Evolutionary conservation across 2,888 invertebrate species (phyloP), one percentile per base, ranked within the genome.

Genomic region (Napeogenes sylphis): DNA sequence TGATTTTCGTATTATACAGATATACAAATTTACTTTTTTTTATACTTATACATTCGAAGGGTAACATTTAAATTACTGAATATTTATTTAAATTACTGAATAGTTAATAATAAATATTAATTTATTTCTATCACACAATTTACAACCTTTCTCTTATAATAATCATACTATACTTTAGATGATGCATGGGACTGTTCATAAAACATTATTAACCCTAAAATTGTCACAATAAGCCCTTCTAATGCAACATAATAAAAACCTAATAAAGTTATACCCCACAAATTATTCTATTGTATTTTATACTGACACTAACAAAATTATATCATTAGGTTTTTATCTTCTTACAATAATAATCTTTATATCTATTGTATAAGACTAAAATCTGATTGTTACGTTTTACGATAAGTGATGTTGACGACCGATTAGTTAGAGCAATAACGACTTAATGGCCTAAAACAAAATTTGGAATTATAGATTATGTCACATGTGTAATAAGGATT

Each of bases 241-340:
- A 66, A 63, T 66, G 68, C 63, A 67, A 68, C 46, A 56, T 64
- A 68, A 71, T 71, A 69, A 73, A 72, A 73, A 71, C 70, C 64
- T 77, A 76, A 76, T 74, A 71, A 73, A 75, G 73, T 75, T 71
- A 74, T 73, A 63, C 70, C 65, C 67, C 66, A 67, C 70, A 66
- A 70, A 67, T 69, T 66, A 68, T 58, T 68, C 54, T 67, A 65
- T 65, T 70, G 61, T 65, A 68, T 70, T 68, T 61, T 68, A 68
- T 67, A 57, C 60, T 56, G 57, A 59, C 57, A 61, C 59, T 65
- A 60, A 54, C 30, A 58, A 58, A 60, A 55, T 58, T 21, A 53
- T 53, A 10, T 21, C 42, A 53, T 46, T 62, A 59, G 30, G 21
- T 62, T 33, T 59, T 59, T 12, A 47, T 47, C 35, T 21, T 10